Percentiles rank a stretch among this genome's conserved stretches.
Conservation (phyloP, 2,113 vertebrate genomes). For the Laterallus jamaicensis region DNA sequence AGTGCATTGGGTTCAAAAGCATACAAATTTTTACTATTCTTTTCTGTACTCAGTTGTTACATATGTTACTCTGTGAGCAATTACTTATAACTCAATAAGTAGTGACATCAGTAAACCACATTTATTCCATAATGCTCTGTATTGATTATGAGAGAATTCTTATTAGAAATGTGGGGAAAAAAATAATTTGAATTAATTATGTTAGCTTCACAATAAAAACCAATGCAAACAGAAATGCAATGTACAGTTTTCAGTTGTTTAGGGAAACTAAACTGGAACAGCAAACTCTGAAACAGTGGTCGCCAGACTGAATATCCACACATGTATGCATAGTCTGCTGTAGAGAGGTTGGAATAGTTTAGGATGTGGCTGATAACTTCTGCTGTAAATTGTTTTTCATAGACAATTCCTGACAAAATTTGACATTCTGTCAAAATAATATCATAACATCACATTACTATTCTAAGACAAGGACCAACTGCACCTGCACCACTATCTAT, state of each 20-base stretch:
- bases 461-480: not conserved
- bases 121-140: not conserved
- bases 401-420: not conserved
- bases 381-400: not conserved
- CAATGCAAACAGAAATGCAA: not conserved
- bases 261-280: not conserved
- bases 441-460: not conserved
- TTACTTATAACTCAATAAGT: not conserved
- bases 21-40: not conserved
- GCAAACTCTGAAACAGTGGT: not conserved
- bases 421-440: not conserved
- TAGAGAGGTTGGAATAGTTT: not conserved
- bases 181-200: not conserved
- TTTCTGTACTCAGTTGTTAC: not conserved
- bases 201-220: not conserved
- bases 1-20: not conserved
- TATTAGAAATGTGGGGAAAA: not conserved
- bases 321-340: not conserved
- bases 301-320: not conserved
- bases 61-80: not conserved
- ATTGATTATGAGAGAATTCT: not conserved
- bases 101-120: not conserved
- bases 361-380: not conserved
- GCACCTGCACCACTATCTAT: not conserved
- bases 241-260: not conserved